Conservation (phyloP, 2,797 vertebrate genomes). For the Acanthurus tractus region DNA sequence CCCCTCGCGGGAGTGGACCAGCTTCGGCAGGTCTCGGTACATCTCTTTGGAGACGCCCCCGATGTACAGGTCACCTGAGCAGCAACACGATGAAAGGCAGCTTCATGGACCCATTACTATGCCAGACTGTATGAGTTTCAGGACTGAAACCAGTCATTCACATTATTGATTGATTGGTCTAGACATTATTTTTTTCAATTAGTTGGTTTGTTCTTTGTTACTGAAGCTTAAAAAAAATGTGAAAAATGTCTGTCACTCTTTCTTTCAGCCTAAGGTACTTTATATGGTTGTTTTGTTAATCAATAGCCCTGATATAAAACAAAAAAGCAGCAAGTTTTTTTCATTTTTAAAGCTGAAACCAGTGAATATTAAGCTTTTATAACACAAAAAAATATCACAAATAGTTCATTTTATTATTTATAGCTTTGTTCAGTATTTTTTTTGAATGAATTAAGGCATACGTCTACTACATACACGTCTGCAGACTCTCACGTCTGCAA, state of each 20-base stretch:
- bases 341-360: neutral
- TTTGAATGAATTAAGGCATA: no score
- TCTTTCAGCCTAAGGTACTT: neutral
- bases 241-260: neutral
- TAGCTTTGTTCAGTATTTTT: no score
- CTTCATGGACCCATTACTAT: constrained; percentile 18
- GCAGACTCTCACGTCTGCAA: constrained; percentile 18
- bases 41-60: constrained; percentile 98
- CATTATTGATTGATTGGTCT: constrained; percentile 11
- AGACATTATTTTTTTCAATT: constrained; percentile 7
- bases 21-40: constrained; percentile 95
- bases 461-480: no score
- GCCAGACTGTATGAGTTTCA: neutral
- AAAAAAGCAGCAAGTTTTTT: neutral
- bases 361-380: constrained; percentile 9
- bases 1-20: constrained; percentile 96
- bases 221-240: neutral
- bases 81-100: constrained; percentile 31
- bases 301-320: neutral
- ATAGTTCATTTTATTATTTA: neutral
- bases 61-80: constrained; percentile 94
- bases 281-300: constrained; percentile 4
- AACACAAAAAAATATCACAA: constrained; percentile 10
- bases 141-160: neutral
- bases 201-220: neutral